Conservation (phyloP, 2,797 vertebrate genomes). For the Arnoldichthys spilopterus region DNA sequence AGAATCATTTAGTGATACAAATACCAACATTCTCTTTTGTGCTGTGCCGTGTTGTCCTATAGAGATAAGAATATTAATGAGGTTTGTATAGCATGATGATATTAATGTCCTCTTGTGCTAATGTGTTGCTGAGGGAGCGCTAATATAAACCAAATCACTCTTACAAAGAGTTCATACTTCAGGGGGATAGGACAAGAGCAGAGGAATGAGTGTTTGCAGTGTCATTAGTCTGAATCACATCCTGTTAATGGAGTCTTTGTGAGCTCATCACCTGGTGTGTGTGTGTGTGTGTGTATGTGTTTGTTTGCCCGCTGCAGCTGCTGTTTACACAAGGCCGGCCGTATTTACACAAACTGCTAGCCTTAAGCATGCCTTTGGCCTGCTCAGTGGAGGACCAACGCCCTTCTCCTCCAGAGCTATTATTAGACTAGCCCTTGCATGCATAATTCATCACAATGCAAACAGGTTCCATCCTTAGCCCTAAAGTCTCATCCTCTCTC, state of each 20-base stretch:
- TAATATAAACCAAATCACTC: slow-evolving; percentile 49
- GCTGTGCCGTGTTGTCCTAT: slow-evolving; percentile 4
- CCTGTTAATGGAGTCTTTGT: slow-evolving; percentile 51
- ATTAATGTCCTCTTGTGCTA: slow-evolving; percentile 48
- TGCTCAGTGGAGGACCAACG: slow-evolving; percentile 60
- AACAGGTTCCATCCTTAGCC: slow-evolving; percentile 61
- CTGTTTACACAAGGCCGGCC: slow-evolving; percentile 86
- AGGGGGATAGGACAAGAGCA: slow-evolving; percentile 46
- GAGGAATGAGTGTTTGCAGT: slow-evolving; percentile 52
- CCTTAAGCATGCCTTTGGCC: slow-evolving; percentile 66
- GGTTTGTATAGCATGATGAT: slow-evolving; percentile 47
- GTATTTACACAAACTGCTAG: slow-evolving; percentile 87
- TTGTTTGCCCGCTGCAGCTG: slow-evolving; percentile 57
- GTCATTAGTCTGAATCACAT: slow-evolving; percentile 55
- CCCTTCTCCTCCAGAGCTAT: slow-evolving; percentile 68
- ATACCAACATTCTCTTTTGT: too few species aligned
- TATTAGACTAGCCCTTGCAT: slow-evolving; percentile 76
- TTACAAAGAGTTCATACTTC: slow-evolving; percentile 46
- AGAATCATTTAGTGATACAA: neutral
- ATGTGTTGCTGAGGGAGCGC: slow-evolving; percentile 47
- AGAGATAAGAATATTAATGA: slow-evolving; percentile 44
- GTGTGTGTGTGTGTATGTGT: slow-evolving; percentile 75
- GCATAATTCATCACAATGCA: slow-evolving; percentile 73
- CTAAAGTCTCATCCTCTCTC: slow-evolving; percentile 42
- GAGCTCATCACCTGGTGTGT: slow-evolving; percentile 62